Evolutionary conservation across 2,888 invertebrate genomes (phyloP).

Genomic region (Cylloceria caligata): DNA sequence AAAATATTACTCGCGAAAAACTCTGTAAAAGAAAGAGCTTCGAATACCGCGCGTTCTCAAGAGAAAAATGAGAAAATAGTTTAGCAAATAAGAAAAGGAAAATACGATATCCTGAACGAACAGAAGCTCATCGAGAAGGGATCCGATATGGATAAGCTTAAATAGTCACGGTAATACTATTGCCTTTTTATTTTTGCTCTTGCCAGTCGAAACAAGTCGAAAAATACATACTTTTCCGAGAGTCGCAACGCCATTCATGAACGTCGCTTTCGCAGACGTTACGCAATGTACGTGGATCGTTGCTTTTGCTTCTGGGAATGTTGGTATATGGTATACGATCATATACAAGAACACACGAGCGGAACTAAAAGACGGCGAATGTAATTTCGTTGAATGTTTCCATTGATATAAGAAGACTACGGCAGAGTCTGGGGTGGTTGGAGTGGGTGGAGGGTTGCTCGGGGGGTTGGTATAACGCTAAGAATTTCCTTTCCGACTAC

Average conservation of each 20-base stretch:
- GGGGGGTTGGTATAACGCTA: conserved; percentile 55
- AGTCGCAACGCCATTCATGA: conserved; percentile 14
- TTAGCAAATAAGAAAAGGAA: background rate
- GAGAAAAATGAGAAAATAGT: background rate
- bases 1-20: conserved; percentile 5
- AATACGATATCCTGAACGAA: background rate
- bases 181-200: background rate
- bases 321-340: conserved; percentile 10
- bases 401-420: conserved; percentile 81
- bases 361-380: conserved; percentile 72
- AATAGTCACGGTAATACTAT: background rate
- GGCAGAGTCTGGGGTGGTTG: conserved; percentile 69
- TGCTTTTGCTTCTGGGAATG: conserved; percentile 13
- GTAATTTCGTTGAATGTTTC: conserved; percentile 81
- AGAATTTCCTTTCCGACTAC: conserved; percentile 58
- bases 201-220: background rate
- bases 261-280: conserved; percentile 59
- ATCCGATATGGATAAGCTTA: background rate
- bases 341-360: conserved; percentile 39
- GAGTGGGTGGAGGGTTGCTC: conserved; percentile 52
- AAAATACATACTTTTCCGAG: background rate
- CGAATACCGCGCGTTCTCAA: background rate
- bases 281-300: conserved; percentile 67
- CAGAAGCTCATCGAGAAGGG: background rate
- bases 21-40: background rate